Percentiles rank a stretch among this genome's conserved stretches.
Evolutionary conservation across 1,140 invertebrate species (phyloP).

Genomic region (Telenomus remus): DNA sequence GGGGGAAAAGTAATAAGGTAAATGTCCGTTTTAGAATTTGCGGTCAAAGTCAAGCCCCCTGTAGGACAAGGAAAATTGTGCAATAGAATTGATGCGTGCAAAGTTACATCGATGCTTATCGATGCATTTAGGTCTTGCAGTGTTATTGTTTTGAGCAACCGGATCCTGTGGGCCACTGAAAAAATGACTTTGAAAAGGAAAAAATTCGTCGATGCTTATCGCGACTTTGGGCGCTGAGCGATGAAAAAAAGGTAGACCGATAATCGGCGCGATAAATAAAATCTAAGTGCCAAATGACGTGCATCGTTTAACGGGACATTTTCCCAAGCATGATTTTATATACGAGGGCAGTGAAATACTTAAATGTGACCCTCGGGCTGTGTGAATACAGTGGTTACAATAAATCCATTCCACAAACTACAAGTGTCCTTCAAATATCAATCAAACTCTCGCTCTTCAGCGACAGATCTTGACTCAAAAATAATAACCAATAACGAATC

Average conservation of each 20-base stretch:
- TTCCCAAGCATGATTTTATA: slow-evolving; percentile 47
- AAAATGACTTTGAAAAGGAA: slow-evolving; percentile 26
- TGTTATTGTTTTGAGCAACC: slow-evolving; percentile 41
- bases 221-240: slow-evolving; percentile 34
- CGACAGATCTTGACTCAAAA: slow-evolving; percentile 10
- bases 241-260: slow-evolving; percentile 44
- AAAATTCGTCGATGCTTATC: slow-evolving; percentile 33
- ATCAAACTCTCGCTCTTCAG: slow-evolving; percentile 21
- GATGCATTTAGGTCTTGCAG: slow-evolving; percentile 5
- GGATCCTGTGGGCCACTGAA: slow-evolving; percentile 23
- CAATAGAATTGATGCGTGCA: slow-evolving; percentile 18
- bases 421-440: slow-evolving; percentile 60
- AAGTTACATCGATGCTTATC: slow-evolving; percentile 40
- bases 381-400: slow-evolving; percentile 70
- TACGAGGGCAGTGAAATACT: slow-evolving; percentile 55
- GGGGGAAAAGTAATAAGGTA: too few species aligned
- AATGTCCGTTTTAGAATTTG: background rate
- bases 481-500: background rate
- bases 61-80: slow-evolving; percentile 9
- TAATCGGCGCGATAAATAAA: slow-evolving; percentile 42
- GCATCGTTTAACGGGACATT: slow-evolving; percentile 50
- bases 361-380: slow-evolving; percentile 55
- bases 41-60: slow-evolving; percentile 11
- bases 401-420: slow-evolving; percentile 57
- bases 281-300: slow-evolving; percentile 22